Conservation (phyloP, 2,888 invertebrate species). For the Opisthograptis luteolata region DNA sequence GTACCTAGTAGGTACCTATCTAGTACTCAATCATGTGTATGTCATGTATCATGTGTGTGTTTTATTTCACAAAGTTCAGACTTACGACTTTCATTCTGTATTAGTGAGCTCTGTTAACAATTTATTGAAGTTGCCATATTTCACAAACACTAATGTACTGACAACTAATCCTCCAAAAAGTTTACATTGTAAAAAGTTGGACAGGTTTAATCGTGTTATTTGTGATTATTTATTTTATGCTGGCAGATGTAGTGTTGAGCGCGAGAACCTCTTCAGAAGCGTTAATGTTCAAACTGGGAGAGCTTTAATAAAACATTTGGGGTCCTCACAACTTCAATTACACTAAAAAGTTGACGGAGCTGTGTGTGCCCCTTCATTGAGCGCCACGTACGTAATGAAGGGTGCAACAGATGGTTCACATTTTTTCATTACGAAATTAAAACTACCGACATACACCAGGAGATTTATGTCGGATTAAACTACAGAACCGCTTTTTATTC, state of each 20-base stretch:
- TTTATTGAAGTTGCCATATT: slow-evolving; percentile 28
- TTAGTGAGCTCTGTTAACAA: slow-evolving; percentile 21
- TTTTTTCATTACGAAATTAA: slow-evolving; percentile 78
- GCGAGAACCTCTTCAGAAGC: slow-evolving; percentile 52
- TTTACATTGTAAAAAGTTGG: slow-evolving; percentile 27
- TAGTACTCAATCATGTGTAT: neutral
- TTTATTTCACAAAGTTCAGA: slow-evolving; percentile 24
- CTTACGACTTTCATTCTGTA: slow-evolving; percentile 22
- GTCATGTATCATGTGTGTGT: slow-evolving; percentile 5
- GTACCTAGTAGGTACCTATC: neutral
- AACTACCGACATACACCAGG: slow-evolving; percentile 68
- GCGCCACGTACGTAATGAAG: slow-evolving; percentile 74
- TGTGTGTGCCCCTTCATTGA: slow-evolving; percentile 70
- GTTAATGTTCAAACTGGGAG: slow-evolving; percentile 54
- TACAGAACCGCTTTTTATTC: slow-evolving; percentile 72
- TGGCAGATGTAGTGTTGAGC: slow-evolving; percentile 37
- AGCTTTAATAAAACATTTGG: slow-evolving; percentile 78
- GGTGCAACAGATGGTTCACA: slow-evolving; percentile 82
- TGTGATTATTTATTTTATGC: slow-evolving; percentile 34
- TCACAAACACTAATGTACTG: slow-evolving; percentile 19
- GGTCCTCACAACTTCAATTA: slow-evolving; percentile 78
- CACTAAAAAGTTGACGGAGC: slow-evolving; percentile 78
- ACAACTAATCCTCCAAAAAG: slow-evolving; percentile 27
- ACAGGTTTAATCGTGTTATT: slow-evolving; percentile 33
- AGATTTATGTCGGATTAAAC: slow-evolving; percentile 81